Base-by-base conservation (phyloP, 2,113 vertebrate species). In the Spilogale gracilis region DNA sequence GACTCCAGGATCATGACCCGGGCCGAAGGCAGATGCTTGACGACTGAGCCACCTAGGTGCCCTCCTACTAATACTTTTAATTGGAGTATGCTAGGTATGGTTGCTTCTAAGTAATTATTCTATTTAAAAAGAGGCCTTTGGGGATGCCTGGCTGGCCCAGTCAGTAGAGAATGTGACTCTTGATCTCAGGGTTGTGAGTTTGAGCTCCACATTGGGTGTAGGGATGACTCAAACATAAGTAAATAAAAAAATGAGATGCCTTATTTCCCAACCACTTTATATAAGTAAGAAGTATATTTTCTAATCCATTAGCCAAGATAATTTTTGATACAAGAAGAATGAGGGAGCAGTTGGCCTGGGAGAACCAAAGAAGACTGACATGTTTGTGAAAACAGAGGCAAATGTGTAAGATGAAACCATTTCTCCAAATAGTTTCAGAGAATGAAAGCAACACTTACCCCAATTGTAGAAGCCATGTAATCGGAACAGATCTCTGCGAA, bases 401-500 rank as follows among this genome's bases (percentile, higher is more conserved):
- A 48, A 86, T 43, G 13, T 63, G 2, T 71, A 32, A 56, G 30
- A 52, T 21, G 50, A 93, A 30, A 73, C 17, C 30, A 8, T n/a
- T 82, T 89, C 48, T 43, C 45, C 48, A n/a, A 83, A 16, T 17
- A 56, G 23, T 50, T 91, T 80, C 71, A 61, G 69, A 84, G n/a
- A 89, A 71, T 45, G 78, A 56, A 52, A 43, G 20, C 17, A 54
- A 2, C 30, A 38, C 96, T 96, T 96, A 98, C 97, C 98, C 99
- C 98, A 43, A 98, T 97, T 1, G 98, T 99, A 14, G 99, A 99
- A 52, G 98, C 98, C 98, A 98, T 98, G 97, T 98, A 98, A 97
- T 99, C 99, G 0, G 99, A 99, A 94, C 98, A 99, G 97, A 99
- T 98, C 50, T 99, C 99, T 32, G 99, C 98, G 14, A 99, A 99